Percentiles rank a stretch among this genome's conserved stretches.
Evolutionary conservation across 2,113 vertebrate species (phyloP).

Genomic region (Phoenicopterus ruber): DNA sequence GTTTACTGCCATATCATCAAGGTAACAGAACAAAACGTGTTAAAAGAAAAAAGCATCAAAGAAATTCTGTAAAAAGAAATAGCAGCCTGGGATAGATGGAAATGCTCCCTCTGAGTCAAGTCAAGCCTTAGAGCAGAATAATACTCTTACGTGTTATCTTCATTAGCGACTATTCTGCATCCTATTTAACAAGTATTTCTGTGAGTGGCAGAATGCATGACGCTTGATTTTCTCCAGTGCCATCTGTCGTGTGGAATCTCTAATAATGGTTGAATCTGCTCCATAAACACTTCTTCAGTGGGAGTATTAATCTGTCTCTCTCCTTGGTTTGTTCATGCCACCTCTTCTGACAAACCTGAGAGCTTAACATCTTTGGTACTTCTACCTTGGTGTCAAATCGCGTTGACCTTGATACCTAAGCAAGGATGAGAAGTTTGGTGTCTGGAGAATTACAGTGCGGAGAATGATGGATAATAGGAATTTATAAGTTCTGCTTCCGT

Average conservation of each 20-base stretch:
- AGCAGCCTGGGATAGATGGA: not conserved
- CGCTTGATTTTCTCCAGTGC: constrained; percentile 11
- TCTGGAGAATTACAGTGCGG: not conserved
- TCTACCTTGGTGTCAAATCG: not conserved
- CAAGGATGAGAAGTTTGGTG: not conserved
- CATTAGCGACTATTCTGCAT: constrained; percentile 15
- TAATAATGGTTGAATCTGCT: constrained; percentile 30
- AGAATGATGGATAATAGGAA: not conserved
- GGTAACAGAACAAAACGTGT: not conserved
- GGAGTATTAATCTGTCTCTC: not conserved
- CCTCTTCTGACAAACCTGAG: not conserved
- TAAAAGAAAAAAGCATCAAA: constrained; percentile 15
- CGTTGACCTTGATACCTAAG: not conserved
- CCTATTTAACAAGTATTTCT: constrained; percentile 17
- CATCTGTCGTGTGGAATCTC: constrained; percentile 19
- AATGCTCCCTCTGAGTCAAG: constrained; percentile 6
- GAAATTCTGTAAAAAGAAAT: constrained; percentile 5
- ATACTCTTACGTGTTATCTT: not conserved
- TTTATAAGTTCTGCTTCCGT: not conserved
- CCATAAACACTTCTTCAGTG: not conserved
- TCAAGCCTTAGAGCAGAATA: constrained; percentile 18
- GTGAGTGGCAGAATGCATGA: not conserved
- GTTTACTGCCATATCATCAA: constrained; percentile 34
- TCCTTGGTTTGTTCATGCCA: not conserved
- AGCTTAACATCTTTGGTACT: not conserved